Evolutionary conservation across 2,888 invertebrate genomes (phyloP), one percentile per base, ranked within the genome.

Genomic region (Euplagia quadripunctaria): DNA sequence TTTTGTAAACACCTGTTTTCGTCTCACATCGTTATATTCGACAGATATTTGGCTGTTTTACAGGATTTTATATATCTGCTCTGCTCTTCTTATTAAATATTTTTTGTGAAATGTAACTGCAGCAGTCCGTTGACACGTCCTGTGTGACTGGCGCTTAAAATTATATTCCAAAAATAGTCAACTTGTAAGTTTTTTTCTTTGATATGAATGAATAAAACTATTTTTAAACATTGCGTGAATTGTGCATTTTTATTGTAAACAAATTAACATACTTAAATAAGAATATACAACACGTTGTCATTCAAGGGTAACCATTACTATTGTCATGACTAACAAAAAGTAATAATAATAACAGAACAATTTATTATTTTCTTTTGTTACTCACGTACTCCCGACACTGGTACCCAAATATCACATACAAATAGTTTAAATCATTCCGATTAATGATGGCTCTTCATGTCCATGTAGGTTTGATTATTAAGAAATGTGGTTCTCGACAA

Each of bases 401-500:
- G 75, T 89, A 85, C 79, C 85, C 90, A 88, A 92, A 89, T 94
- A 94, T 94, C 95, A 95, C 94, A 94, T 86, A 86, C 79, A 86
- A 75, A 89, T 77, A 89, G 86, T 82, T 79, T 80, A 85, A 80
- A 87, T 86, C 41, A 83, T 79, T 75, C 76, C 78, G 65, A 69
- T 77, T 88, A 92, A 81, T 91, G 91, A 79, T 89, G 89, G 80
- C 87, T 89, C 87, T 92, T 94, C 65, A 90, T 88, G 79, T 96
- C 92, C 89, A 96, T 94, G 80, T 96, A 96, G 6, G 95, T 96
- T 85, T 95, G 94, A 84, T 96, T 96, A 78, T 95, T 95, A 76
- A 90, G 89, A 85, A 94, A 94, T 73, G 95, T 94, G 70, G 93
- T 94, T 81, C 96, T 90, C n/a, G 94, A 92, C 76, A 99, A 95